phyloP scores from a whole-genome alignment of 1,140 invertebrate species.

The Venustaconcha ellipsiformis region DNA sequence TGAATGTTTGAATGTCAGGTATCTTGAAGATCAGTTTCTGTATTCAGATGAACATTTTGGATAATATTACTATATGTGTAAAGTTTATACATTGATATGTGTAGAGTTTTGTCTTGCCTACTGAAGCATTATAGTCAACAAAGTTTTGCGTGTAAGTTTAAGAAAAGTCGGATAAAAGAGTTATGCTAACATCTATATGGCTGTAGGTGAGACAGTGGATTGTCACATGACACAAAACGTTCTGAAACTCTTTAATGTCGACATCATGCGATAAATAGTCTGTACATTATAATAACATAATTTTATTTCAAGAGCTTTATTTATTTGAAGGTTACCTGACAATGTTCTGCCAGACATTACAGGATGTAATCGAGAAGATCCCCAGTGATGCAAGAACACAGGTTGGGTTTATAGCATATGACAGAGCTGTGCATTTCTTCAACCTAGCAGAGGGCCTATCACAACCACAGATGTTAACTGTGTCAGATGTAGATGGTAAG shows the following conservation, averaged over 20 bases:
- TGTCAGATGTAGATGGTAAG: conserved; percentile 92
- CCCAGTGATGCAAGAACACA: conserved; percentile 94
- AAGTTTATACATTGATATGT: neutral
- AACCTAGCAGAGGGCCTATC: conserved; percentile 87
- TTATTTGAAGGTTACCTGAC: conserved; percentile 81
- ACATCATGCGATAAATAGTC: neutral
- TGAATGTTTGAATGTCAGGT: too few species aligned
- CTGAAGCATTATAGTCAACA: neutral
- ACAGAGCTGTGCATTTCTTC: conserved; percentile 94
- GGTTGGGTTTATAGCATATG: conserved; percentile 94
- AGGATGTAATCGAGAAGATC: conserved; percentile 86
- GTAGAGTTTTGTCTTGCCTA: neutral
- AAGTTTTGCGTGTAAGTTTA: neutral
- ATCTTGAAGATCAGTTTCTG: too few species aligned
- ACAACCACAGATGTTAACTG: conserved; percentile 90
- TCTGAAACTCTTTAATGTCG: neutral
- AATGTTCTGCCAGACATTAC: conserved; percentile 84
- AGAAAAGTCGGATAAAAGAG: too few species aligned
- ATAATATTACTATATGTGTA: neutral
- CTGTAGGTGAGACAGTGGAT: neutral
- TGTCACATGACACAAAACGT: neutral
- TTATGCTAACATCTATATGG: too few species aligned
- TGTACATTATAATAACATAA: neutral
- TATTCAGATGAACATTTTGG: neutral
- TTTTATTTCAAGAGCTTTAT: neutral